Conservation (phyloP, 2,888 invertebrate genomes). For the Abscondita cerata region DNA sequence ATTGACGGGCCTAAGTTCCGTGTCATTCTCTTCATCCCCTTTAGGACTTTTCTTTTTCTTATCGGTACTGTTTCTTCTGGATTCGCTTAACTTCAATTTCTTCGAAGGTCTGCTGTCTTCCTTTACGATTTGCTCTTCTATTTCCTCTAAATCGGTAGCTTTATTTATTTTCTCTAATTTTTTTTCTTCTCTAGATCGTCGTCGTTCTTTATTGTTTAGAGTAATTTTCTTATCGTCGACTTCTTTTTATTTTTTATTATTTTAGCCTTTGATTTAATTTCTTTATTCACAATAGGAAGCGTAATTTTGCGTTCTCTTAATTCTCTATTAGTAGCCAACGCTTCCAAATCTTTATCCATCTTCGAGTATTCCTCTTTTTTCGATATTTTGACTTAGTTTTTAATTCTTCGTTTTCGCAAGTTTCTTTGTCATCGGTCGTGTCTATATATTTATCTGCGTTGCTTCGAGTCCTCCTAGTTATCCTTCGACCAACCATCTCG, state of each 20-base stretch:
- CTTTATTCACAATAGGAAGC: not conserved
- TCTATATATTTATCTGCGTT: slow-evolving; percentile 5
- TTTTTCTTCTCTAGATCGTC: slow-evolving; percentile 1
- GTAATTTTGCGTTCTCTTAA: slow-evolving; percentile 12
- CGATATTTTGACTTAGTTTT: not conserved
- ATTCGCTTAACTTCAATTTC: slow-evolving; percentile 12
- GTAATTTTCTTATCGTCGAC: not conserved
- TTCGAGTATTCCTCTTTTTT: not conserved
- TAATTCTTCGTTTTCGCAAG: not conserved
- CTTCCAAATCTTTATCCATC: slow-evolving; percentile 6
- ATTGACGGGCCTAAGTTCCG: slow-evolving; percentile 18
- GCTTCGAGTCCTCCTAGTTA: slow-evolving; percentile 21
- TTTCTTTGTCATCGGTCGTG: not conserved
- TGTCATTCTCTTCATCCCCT: slow-evolving; percentile 15
- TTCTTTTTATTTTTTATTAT: not conserved
- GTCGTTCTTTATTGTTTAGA: not conserved
- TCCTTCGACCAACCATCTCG: not conserved
- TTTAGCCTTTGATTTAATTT: not conserved
- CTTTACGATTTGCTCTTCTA: slow-evolving; percentile 21
- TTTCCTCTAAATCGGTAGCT: slow-evolving; percentile 6
- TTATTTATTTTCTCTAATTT: not conserved
- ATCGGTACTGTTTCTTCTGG: not conserved
- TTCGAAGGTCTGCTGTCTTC: slow-evolving; percentile 8
- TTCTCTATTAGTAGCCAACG: slow-evolving; percentile 12
- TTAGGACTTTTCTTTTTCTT: slow-evolving; percentile 8